phyloP scores from a whole-genome alignment of 2,113 vertebrate species.

The Pardalotus punctatus region DNA sequence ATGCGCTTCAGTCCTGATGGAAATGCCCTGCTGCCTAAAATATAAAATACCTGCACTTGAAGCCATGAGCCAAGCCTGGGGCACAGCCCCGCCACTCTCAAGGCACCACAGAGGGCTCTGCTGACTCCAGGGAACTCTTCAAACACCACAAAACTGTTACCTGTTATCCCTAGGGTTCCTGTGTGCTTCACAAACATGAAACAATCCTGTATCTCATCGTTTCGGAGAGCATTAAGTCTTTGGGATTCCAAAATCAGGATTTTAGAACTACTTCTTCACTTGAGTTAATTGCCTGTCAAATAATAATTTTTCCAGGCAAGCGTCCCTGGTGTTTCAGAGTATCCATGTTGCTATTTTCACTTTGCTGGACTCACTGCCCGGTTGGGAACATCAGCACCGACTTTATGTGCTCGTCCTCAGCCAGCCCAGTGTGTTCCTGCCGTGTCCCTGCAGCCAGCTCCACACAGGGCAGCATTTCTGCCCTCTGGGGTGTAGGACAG shows the following conservation, averaged over 20 bases:
- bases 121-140: not conserved
- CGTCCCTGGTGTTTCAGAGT: not conserved
- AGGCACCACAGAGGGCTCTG: not conserved
- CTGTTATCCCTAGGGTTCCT: not conserved
- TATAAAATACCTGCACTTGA: not conserved
- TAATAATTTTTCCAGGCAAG: not conserved
- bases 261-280: not conserved
- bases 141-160: not conserved
- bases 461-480: not conserved
- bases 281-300: not conserved
- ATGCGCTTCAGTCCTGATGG: not conserved
- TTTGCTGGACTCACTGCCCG: not conserved
- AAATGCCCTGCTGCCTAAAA: not conserved
- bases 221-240: not conserved
- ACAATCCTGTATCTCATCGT: not conserved
- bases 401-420: not conserved
- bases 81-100: not conserved
- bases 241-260: not conserved
- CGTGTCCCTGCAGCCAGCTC: not conserved
- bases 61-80: not conserved
- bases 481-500: not conserved
- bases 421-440: not conserved
- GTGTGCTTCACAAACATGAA: not conserved
- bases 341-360: not conserved
- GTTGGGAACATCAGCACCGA: not conserved